These are phyloP conservation scores for Tyria jacobaeae DNA, from an alignment of 2,888 invertebrate species.

Conservation along the genomic window DNA sequence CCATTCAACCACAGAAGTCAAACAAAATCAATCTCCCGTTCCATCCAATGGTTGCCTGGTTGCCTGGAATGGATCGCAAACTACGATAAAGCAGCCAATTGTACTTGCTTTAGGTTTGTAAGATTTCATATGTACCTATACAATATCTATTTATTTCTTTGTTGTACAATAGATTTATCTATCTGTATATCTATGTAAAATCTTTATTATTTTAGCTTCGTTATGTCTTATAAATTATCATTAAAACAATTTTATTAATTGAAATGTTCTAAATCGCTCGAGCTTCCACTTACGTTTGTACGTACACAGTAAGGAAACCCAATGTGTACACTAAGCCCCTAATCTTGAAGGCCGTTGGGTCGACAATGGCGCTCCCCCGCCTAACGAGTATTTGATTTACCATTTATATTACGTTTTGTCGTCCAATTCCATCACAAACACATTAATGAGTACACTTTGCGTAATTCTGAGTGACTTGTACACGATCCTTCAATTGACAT, in stretches of 20 bases:
- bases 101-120: no score
- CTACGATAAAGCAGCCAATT: no score
- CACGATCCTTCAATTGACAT: constrained; percentile 27
- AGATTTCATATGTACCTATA: no score
- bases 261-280: constrained; percentile 22
- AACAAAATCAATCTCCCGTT: no score
- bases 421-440: constrained; percentile 59
- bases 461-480: constrained; percentile 44
- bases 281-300: constrained; percentile 33
- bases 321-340: constrained; percentile 42
- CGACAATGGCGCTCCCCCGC: constrained; percentile 43
- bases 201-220: no score
- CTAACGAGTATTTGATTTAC: constrained; percentile 72
- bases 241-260: neutral
- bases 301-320: constrained; percentile 38
- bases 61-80: no score
- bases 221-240: no score
- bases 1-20: no score
- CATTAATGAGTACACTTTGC: constrained; percentile 57
- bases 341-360: constrained; percentile 49
- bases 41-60: no score
- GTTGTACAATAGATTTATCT: no score
- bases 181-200: no score
- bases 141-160: no score
- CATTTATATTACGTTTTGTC: constrained; percentile 61